Conservation (phyloP, 2,113 vertebrate genomes). For the Phoxinus phoxinus region DNA sequence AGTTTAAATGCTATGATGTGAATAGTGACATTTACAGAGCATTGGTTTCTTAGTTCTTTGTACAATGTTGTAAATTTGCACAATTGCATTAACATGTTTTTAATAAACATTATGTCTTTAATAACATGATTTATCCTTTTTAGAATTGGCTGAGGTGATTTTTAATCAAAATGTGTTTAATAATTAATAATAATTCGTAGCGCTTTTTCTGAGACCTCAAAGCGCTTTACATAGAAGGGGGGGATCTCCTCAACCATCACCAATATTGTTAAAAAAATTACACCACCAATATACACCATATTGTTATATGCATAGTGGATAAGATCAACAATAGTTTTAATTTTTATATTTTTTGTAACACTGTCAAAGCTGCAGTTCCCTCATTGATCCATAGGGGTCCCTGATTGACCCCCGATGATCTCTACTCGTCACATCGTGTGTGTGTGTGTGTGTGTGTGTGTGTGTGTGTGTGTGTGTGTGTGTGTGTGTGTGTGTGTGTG, state of each 20-base stretch:
- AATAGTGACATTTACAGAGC: slow-evolving; percentile 16
- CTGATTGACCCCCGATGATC: not conserved
- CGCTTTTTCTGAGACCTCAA: too few species aligned
- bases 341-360: not conserved
- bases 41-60: slow-evolving; percentile 3
- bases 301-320: not conserved
- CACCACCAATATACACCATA: too few species aligned
- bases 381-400: not conserved
- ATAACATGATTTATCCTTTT: not conserved
- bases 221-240: too few species aligned
- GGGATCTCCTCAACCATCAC: too few species aligned
- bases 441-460: not conserved
- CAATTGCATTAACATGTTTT: not conserved
- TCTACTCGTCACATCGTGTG: not conserved
- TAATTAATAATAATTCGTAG: too few species aligned
- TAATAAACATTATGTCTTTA: slow-evolving; percentile 10
- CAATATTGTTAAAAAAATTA: too few species aligned
- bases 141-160: not conserved
- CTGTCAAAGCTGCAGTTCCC: not conserved
- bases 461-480: not conserved
- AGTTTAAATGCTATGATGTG: slow-evolving; percentile 8
- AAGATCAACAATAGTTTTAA: not conserved
- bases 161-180: not conserved
- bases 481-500: not conserved
- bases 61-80: slow-evolving; percentile 5